Percentiles rank a stretch among this genome's conserved stretches.
These are phyloP conservation scores for Balearica regulorum DNA, from an alignment of 2,797 vertebrate species.

Conservation along the genomic window DNA sequence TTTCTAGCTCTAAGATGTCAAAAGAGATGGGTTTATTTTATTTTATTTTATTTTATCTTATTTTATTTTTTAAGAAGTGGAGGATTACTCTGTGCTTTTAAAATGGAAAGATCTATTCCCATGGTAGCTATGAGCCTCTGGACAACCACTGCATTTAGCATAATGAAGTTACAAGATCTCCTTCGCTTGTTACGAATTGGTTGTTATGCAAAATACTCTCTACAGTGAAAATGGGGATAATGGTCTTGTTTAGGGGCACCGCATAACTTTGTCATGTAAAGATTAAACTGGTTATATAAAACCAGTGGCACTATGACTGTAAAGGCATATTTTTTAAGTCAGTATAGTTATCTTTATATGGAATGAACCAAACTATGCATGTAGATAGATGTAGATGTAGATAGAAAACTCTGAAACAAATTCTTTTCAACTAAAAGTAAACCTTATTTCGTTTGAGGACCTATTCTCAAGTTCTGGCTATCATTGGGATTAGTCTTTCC, in stretches of 20 bases:
- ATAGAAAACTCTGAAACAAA: background rate
- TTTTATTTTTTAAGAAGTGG: background rate
- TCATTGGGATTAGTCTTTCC: background rate
- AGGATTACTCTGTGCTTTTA: background rate
- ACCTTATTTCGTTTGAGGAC: rapidly evolving
- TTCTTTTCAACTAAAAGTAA: background rate
- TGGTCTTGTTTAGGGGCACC: background rate
- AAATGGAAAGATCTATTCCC: background rate
- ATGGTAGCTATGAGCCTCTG: background rate
- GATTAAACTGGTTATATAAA: background rate
- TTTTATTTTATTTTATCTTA: background rate
- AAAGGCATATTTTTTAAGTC: background rate
- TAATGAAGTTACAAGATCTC: background rate
- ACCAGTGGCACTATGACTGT: background rate
- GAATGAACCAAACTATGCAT: background rate
- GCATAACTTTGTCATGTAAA: background rate
- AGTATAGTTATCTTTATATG: background rate
- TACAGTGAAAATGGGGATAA: background rate
- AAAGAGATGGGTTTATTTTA: background rate
- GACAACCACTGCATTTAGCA: background rate
- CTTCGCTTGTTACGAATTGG: background rate
- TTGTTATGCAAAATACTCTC: background rate
- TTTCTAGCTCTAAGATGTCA: background rate
- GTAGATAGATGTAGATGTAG: background rate
- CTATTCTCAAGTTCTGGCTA: background rate